Evolutionary conservation across 2,113 vertebrate species (phyloP), one percentile per base, ranked within the genome.

Genomic region (Hippolais icterina): DNA sequence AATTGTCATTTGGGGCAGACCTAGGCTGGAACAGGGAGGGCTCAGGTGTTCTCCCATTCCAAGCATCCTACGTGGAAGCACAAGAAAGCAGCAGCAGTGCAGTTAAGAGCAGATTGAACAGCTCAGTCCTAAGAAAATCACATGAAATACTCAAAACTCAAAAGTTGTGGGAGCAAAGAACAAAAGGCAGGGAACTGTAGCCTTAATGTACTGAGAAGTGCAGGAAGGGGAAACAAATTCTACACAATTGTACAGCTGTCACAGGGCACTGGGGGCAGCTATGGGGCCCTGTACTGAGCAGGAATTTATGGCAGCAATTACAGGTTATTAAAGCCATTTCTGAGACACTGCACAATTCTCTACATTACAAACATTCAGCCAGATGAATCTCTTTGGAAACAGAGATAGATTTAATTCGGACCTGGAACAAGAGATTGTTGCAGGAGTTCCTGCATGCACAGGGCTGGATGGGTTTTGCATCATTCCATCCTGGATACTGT

Each of bases 401-500:
- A 61, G 56, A 89, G 84, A 37, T 1, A 66, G 53, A 54, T 18
- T 82, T n/a, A 76, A 90, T 65, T 85, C 91, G 91, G 78, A 91
- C 54, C 84, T 90, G 82, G 35, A 75, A 75, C 42, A 57, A 87
- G 94, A 56, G 86, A 61, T 28, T 46, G 86, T 28, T 85, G 83
- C 53, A 57, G 61, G 78, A 91, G 63, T 35, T 89, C 80, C 91
- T 93, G 90, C 82, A 44, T 53, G 92, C 92, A 61, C 88, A 61
- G 4, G 63, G 70, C 83, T 4, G 71, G 88, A 63, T 80, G 84
- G 64, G 46, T 65, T 87, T 68, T 97, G 74, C 80, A 69, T 95
- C 75, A 52, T 74, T 91, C 82, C 88, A 93, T 95, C 93, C 94
- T 96, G 95, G 88, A 96, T 94, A 91, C 94, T 88, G 82, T 95